Evolutionary conservation across 2,888 invertebrate species (phyloP), one percentile per base, ranked within the genome.

Genomic region (Gnatocerus cornutus): DNA sequence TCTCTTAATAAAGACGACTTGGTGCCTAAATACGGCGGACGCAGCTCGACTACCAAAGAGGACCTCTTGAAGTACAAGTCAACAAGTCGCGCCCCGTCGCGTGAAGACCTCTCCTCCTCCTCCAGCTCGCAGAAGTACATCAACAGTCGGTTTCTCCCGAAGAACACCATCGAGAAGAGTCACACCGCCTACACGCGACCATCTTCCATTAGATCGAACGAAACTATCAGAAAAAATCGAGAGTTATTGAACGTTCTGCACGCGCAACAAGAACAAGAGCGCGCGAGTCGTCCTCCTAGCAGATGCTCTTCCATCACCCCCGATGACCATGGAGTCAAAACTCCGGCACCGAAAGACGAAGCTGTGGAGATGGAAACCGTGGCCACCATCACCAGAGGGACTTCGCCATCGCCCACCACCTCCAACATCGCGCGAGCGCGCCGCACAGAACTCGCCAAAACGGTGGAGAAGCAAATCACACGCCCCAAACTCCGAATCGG

Each of bases 331-430:
- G 21, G 29, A 68, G 43, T 46, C 16, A 50, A 65, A 68, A 33
- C 71, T 12, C 45, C 37, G 6, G 41, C 69, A n/a, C 64, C 55
- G 3, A 56, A 52, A 46, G 39, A 62, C 13, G 76, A 77, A 46
- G 70, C 77, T 45, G 76, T 77, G 10, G 84, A 84, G 71, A 83
- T 84, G 68, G 82, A 88, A 41, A 85, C 89, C 2, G 82, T 94
- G 1, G 87, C 87, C 3, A 89, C 94, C 56, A 87, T 93, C 1
- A 93, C 93, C 0, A 87, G 94, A 68, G 91, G 91, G 27, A 94
- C 94, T 0, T 95, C 94, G 12, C 94, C 94, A 0, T 92, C 92
- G 0, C 90, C 92, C 2, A 90, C 92, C 0, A 87, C 89, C 27
- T 16, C 21, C 7, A 63, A 52, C 41, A 63, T 53, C 5, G 52